phyloP scores from a whole-genome alignment of 2,888 invertebrate genomes.

The Acanthoscelides obtectus region DNA sequence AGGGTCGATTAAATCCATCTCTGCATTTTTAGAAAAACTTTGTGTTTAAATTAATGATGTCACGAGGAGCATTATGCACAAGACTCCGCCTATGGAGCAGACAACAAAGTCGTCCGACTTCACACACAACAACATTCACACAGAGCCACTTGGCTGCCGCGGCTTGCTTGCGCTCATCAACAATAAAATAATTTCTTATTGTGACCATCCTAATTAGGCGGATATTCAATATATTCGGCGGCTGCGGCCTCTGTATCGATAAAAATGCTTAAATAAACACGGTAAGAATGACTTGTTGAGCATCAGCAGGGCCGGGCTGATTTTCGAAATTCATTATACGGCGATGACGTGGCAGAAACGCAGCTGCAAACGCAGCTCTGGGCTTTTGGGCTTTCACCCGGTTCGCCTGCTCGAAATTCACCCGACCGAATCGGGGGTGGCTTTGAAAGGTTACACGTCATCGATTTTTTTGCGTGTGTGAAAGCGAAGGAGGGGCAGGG shows the following conservation, averaged over 20 bases:
- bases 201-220: constrained; percentile 25
- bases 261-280: constrained; percentile 6
- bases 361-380: not conserved
- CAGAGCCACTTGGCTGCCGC: not conserved
- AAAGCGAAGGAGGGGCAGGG: not conserved
- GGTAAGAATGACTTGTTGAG: not conserved
- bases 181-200: constrained; percentile 24
- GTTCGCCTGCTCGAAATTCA: not conserved
- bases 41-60: too few species aligned
- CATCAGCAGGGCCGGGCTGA: not conserved
- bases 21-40: too few species aligned
- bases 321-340: not conserved
- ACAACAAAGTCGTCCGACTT: not conserved
- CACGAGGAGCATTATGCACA: too few species aligned
- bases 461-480: not conserved
- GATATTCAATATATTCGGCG: constrained; percentile 21
- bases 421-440: not conserved
- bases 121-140: not conserved
- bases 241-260: not conserved
- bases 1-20: too few species aligned
- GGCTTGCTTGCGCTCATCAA: constrained; percentile 3
- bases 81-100: not conserved
- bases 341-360: not conserved
- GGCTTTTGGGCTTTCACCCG: not conserved
- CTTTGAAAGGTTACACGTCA: not conserved